Conservation (phyloP, 37 sponge, comb jelly and placozoan genomes). For the Mnemiopsis leidyi region DNA sequence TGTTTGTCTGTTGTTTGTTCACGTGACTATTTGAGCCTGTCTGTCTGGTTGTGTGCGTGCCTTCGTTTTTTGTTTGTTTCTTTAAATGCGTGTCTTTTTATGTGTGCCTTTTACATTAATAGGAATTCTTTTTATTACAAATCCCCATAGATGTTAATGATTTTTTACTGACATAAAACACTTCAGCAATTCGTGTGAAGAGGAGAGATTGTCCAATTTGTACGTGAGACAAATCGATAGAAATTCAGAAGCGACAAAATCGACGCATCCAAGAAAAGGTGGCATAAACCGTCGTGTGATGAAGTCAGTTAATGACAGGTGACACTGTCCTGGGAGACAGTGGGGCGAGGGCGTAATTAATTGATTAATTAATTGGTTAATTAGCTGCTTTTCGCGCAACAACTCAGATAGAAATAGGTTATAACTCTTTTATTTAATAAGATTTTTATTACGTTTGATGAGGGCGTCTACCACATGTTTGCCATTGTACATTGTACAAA, state of each 20-base stretch:
- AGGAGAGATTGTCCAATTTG: background rate
- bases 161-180: too few species aligned
- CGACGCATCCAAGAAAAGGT: background rate
- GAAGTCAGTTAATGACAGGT: background rate
- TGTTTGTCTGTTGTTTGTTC: too few species aligned
- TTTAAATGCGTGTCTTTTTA: too few species aligned
- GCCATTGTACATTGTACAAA: too few species aligned
- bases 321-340: background rate
- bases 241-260: background rate
- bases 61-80: too few species aligned
- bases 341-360: background rate
- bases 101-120: too few species aligned
- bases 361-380: background rate
- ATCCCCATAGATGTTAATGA: too few species aligned
- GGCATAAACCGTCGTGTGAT: background rate
- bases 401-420: background rate
- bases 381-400: background rate
- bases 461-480: too few species aligned
- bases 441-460: background rate
- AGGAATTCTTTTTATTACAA: too few species aligned
- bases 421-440: background rate
- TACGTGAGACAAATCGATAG: background rate
- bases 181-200: background rate
- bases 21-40: too few species aligned
- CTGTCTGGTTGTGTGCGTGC: too few species aligned